Conservation (phyloP, 2,113 vertebrate genomes). For the Scytalopus superciliaris region DNA sequence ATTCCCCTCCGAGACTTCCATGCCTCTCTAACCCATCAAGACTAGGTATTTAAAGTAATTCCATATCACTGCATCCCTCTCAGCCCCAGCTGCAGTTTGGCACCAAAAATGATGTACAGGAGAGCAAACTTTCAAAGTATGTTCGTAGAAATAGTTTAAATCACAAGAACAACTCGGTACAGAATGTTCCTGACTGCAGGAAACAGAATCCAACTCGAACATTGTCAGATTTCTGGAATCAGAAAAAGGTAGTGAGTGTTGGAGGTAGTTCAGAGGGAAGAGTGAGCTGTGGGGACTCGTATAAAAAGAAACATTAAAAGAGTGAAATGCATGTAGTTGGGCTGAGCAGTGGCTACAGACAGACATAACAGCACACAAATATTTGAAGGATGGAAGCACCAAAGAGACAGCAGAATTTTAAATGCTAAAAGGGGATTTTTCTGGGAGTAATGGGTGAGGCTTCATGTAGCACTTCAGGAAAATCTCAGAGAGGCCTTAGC, state of each 20-base stretch:
- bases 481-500: neutral
- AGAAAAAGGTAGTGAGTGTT: neutral
- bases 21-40: neutral
- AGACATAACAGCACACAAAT: neutral
- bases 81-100: neutral
- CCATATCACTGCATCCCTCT: neutral
- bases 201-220: neutral
- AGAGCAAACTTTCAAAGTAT: neutral
- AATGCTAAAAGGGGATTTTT: neutral
- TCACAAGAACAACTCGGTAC: neutral
- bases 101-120: neutral
- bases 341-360: neutral
- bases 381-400: neutral
- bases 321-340: neutral
- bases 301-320: neutral
- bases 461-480: neutral
- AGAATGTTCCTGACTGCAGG: constrained; percentile 26
- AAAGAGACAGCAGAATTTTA: neutral
- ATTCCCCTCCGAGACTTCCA: neutral
- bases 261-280: constrained; percentile 3
- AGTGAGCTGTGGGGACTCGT: neutral
- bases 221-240: constrained; percentile 15
- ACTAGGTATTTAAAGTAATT: neutral
- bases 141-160: neutral
- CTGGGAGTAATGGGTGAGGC: neutral